Percentiles rank a stretch among this genome's conserved stretches.
Evolutionary conservation across 2,888 invertebrate species (phyloP).

Genomic region (Callyntrura sp.): DNA sequence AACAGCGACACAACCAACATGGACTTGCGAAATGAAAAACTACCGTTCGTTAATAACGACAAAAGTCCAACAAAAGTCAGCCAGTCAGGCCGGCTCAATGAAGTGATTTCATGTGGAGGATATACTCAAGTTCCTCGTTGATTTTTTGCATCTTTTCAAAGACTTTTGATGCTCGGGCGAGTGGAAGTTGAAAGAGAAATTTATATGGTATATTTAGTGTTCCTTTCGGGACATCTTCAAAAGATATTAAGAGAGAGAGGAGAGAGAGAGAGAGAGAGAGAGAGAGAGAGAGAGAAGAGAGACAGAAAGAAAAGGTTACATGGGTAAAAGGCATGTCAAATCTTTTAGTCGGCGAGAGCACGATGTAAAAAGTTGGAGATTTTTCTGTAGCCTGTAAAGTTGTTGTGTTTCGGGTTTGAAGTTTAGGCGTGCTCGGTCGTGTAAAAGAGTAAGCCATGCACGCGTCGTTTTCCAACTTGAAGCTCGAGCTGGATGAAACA

Average conservation of each 20-base stretch:
- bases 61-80: not conserved
- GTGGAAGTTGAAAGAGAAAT: slow-evolving; percentile 46
- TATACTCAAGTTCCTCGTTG: slow-evolving; percentile 33
- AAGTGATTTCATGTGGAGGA: slow-evolving; percentile 43
- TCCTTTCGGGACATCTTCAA: slow-evolving; percentile 30
- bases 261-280: too few species aligned
- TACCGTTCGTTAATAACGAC: not conserved
- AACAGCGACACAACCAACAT: too few species aligned
- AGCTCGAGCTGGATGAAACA: not conserved
- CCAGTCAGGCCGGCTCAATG: not conserved
- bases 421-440: not conserved
- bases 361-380: slow-evolving; percentile 53
- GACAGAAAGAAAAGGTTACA: slow-evolving; percentile 44
- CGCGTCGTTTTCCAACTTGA: not conserved
- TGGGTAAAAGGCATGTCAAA: slow-evolving; percentile 54
- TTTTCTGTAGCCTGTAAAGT: slow-evolving; percentile 2
- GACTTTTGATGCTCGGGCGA: slow-evolving; percentile 26
- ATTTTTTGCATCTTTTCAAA: slow-evolving; percentile 38
- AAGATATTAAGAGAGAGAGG: slow-evolving; percentile 36
- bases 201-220: not conserved
- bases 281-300: too few species aligned
- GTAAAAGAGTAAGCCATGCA: not conserved
- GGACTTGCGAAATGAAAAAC: not conserved
- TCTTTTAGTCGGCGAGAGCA: slow-evolving; percentile 32
- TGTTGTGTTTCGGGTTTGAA: slow-evolving; percentile 15